A percentile compares a stretch with the other conserved stretches of the same genome.
phyloP scores from a whole-genome alignment of 2,113 vertebrate species.

The Crotalus viridis region DNA sequence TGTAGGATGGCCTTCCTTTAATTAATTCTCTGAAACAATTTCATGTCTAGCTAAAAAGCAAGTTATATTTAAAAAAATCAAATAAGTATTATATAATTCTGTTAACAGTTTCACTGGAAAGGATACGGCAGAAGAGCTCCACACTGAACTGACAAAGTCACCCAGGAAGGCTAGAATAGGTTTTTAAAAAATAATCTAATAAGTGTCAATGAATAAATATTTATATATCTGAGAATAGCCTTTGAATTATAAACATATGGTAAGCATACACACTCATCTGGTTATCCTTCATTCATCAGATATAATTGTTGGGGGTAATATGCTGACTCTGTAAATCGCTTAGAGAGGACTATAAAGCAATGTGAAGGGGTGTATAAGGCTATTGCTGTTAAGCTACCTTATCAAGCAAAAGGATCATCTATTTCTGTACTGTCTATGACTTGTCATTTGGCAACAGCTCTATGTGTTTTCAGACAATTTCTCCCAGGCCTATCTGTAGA shows the following conservation, averaged over 20 bases:
- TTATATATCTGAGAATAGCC: background rate
- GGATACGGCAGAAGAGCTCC: slow-evolving; percentile 98
- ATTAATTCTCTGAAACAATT: background rate
- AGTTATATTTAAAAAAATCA: background rate
- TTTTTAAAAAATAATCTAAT: slow-evolving; percentile 31
- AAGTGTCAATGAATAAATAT: background rate
- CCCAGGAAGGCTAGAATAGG: slow-evolving; percentile 91
- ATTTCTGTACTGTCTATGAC: background rate
- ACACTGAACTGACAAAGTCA: slow-evolving; percentile 90
- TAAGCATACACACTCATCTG: background rate
- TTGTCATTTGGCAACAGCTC: background rate
- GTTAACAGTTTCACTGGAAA: slow-evolving; percentile 59
- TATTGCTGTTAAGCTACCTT: background rate
- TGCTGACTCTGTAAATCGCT: background rate
- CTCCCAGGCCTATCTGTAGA: background rate
- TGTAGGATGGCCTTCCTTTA: background rate
- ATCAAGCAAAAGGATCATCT: background rate
- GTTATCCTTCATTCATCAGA: background rate
- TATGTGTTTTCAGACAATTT: background rate
- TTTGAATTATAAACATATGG: background rate
- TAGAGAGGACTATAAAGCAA: background rate
- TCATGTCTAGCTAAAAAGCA: background rate
- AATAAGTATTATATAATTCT: background rate
- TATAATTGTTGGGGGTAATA: background rate
- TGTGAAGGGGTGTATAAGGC: background rate